Conservation (phyloP, 2,888 invertebrate genomes). For the Hemaris fuciformis region DNA sequence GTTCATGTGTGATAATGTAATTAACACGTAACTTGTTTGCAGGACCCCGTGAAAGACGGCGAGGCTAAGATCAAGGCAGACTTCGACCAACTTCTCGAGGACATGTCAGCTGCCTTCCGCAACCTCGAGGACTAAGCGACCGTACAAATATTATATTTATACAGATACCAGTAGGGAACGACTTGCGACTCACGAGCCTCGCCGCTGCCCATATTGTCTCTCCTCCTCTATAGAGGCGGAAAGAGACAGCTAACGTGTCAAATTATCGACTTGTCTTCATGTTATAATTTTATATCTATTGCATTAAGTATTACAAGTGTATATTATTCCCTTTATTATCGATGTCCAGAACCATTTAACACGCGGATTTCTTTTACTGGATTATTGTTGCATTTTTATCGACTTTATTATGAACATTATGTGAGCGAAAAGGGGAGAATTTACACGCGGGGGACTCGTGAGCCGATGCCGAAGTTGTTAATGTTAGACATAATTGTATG, state of each 20-base stretch:
- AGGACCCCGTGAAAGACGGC: constrained; percentile 99
- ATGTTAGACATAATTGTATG: background rate
- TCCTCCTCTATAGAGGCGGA: background rate
- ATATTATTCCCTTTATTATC: background rate
- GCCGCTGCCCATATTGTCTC: background rate
- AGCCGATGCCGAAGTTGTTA: background rate
- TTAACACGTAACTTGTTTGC: constrained; percentile 20
- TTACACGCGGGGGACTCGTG: background rate
- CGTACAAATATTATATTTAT: too few relatives aligned
- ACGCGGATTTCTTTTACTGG: background rate
- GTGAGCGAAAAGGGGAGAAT: background rate
- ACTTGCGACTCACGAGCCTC: background rate
- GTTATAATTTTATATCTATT: background rate
- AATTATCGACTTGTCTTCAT: background rate
- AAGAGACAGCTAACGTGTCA: background rate
- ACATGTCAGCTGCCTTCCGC: constrained; percentile 98
- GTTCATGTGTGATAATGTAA: too few relatives aligned
- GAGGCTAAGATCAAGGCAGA: constrained; percentile 98
- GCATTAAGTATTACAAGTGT: background rate
- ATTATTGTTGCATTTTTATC: background rate
- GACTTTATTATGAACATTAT: too few relatives aligned
- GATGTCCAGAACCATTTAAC: background rate
- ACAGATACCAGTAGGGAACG: constrained; percentile 10
- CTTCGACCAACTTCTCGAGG: constrained; percentile 97
- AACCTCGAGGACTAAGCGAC: constrained; percentile 95